These are phyloP conservation scores for Labeo calbasu DNA, from an alignment of 2,797 vertebrate genomes.

Conservation along the genomic window DNA sequence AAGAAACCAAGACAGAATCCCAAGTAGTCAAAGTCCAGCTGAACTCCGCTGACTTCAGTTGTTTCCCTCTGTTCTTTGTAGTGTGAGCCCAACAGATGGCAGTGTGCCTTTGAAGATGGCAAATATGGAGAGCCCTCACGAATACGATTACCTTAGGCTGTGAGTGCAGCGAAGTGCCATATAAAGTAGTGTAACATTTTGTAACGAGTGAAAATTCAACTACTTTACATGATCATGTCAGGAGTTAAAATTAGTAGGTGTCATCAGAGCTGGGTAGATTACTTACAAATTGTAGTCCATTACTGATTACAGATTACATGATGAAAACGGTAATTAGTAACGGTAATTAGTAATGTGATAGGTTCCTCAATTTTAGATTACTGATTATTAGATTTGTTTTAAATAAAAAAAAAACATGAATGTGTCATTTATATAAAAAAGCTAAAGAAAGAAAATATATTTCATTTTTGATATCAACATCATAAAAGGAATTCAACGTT, in stretches of 20 bases:
- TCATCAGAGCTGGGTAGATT: neutral
- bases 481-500: no score
- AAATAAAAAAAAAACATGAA: no score
- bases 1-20: constrained; percentile 6
- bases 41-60: neutral
- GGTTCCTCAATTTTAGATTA: no score
- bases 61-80: neutral
- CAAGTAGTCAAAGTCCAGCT: neutral
- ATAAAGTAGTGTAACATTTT: neutral
- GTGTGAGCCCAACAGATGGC: constrained; percentile 37
- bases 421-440: no score
- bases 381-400: no score
- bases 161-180: neutral
- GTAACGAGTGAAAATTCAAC: neutral
- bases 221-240: neutral
- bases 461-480: no score
- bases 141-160: neutral
- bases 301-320: no score
- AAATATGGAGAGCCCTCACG: neutral
- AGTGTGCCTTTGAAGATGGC: constrained; percentile 12
- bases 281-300: no score
- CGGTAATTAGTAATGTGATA: no score
- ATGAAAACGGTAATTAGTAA: no score
- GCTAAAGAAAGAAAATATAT: no score
- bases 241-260: neutral